A percentile compares a stretch with the other conserved stretches of the same genome.
These are phyloP conservation scores for Lobophora halterata DNA, from an alignment of 2,888 invertebrate species.

Conservation along the genomic window DNA sequence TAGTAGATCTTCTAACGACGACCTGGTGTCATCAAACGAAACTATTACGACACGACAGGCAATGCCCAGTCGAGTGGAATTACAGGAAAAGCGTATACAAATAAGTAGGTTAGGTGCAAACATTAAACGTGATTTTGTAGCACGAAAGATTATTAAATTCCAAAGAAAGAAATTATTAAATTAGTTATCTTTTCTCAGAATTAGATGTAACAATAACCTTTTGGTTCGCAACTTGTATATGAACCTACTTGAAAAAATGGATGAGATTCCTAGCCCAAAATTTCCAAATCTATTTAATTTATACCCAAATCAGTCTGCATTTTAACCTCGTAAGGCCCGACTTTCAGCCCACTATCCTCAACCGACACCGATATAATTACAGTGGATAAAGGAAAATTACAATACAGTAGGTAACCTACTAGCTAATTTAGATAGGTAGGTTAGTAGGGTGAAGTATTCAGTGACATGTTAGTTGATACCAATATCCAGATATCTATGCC, in stretches of 20 bases:
- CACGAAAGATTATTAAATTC: neutral
- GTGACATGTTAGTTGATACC: constrained; percentile 13
- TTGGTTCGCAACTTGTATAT: too few species aligned
- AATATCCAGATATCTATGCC: constrained; percentile 12
- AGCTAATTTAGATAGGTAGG: neutral
- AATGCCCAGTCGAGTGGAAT: constrained; percentile 17
- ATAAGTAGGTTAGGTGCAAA: neutral
- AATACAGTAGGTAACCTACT: neutral
- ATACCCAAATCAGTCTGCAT: too few species aligned
- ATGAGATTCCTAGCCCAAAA: too few species aligned
- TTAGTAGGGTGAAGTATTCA: neutral
- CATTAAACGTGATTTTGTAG: constrained; percentile 1
- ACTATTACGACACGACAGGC: constrained; percentile 19
- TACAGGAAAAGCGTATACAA: constrained; percentile 15
- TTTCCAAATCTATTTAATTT: too few species aligned
- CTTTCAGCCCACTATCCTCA: too few species aligned
- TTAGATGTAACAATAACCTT: too few species aligned
- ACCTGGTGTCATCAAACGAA: constrained; percentile 16
- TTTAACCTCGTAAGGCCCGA: too few species aligned
- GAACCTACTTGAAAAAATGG: too few species aligned
- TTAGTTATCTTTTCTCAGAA: too few species aligned
- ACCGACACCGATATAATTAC: constrained; percentile 1
- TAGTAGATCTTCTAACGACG: constrained; percentile 10
- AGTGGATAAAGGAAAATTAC: neutral
- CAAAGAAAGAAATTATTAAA: too few species aligned